Conservation (phyloP, 2,113 vertebrate species). For the Halichoeres trimaculatus region DNA sequence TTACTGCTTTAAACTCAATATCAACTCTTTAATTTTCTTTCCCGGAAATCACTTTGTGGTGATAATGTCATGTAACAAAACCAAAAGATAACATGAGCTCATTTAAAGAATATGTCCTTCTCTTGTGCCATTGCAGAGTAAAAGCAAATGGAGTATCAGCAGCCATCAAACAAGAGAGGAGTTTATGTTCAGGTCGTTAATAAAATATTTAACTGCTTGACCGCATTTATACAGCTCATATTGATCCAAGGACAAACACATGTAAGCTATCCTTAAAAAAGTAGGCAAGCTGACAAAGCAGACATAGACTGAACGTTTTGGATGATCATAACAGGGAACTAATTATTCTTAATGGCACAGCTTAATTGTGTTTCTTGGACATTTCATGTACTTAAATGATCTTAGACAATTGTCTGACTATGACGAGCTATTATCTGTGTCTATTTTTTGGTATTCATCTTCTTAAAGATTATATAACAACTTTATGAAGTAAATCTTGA, state of each 20-base stretch:
- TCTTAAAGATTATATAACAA: too few relatives aligned
- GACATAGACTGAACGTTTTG: not conserved
- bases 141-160: constrained; percentile 43
- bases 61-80: not conserved
- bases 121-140: constrained; percentile 31
- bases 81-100: not conserved
- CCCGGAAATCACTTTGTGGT: too few relatives aligned
- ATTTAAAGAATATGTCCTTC: constrained; percentile 29
- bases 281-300: not conserved
- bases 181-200: constrained; percentile 74
- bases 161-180: constrained; percentile 63
- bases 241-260: constrained; percentile 31
- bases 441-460: too few relatives aligned
- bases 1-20: not conserved
- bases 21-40: too few relatives aligned
- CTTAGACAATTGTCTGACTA: not conserved
- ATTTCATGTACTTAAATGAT: not conserved
- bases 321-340: not conserved
- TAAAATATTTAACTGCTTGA: constrained; percentile 77
- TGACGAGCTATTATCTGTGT: not conserved
- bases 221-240: constrained; percentile 71
- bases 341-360: not conserved
- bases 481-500: too few relatives aligned
- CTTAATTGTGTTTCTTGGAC: not conserved
- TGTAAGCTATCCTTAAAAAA: not conserved